phyloP scores from a whole-genome alignment of 2,888 invertebrate species.

The Caenorhabditis zanzibari region DNA sequence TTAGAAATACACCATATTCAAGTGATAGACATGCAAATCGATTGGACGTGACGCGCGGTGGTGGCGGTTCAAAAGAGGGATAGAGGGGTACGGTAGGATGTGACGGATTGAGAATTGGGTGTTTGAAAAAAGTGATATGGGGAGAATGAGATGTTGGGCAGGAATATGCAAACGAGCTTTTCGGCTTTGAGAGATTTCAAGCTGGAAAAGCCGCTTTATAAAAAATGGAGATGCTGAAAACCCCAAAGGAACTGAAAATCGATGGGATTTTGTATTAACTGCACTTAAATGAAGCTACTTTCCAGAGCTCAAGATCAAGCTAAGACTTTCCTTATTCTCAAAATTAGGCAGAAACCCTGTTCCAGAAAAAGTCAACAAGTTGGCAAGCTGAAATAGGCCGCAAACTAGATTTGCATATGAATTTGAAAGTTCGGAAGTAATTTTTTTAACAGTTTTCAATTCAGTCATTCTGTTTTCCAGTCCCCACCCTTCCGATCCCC shows the following conservation, averaged over 20 bases:
- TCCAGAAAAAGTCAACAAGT: too few species aligned
- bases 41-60: conserved; percentile 31
- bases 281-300: too few species aligned
- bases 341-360: too few species aligned
- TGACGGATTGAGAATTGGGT: conserved; percentile 26
- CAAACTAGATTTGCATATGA: too few species aligned
- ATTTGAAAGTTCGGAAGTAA: too few species aligned
- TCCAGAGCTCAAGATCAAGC: too few species aligned
- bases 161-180: not conserved
- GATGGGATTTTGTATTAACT: too few species aligned
- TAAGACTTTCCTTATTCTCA: too few species aligned
- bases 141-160: not conserved
- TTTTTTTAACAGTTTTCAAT: not conserved
- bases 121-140: conserved; percentile 27
- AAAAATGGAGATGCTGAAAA: not conserved
- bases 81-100: conserved; percentile 40
- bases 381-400: too few species aligned
- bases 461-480: not conserved
- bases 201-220: not conserved
- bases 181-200: too few species aligned
- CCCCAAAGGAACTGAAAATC: too few species aligned
- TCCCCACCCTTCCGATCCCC: not conserved
- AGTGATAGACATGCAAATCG: conserved; percentile 59
- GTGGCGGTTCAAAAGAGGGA: not conserved
- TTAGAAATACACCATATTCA: conserved; percentile 60